Percentiles rank a stretch among this genome's conserved stretches.
Conservation (phyloP, 2,888 invertebrate species). For the Crematogaster levior region DNA sequence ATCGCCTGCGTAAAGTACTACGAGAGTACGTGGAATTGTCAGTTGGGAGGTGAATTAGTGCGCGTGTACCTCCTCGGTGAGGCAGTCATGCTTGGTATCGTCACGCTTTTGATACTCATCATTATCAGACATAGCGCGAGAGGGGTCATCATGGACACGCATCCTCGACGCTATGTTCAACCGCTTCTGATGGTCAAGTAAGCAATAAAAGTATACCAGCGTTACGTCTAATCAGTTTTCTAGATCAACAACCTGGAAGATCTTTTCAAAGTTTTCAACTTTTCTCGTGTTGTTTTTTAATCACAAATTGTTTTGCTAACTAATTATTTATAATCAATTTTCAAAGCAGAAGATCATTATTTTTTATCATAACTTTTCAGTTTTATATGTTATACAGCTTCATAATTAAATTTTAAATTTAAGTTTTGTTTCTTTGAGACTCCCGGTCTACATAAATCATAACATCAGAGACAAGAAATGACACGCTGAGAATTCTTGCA, state of each 20-base stretch:
- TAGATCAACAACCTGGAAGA: neutral
- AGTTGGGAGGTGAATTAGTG: constrained; percentile 90
- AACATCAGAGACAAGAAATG: too few species aligned
- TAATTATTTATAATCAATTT: neutral
- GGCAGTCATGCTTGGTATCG: constrained; percentile 88
- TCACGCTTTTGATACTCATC: constrained; percentile 89
- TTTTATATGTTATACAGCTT: neutral
- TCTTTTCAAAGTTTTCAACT: neutral
- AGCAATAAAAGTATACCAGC: constrained; percentile 64
- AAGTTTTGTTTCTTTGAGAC: too few species aligned
- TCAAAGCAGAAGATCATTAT: neutral
- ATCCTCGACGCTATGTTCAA: constrained; percentile 90
- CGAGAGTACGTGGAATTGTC: constrained; percentile 90
- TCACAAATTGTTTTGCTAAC: neutral
- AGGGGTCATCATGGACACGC: constrained; percentile 92
- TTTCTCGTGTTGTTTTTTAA: neutral
- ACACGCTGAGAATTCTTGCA: too few species aligned
- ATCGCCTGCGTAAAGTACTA: constrained; percentile 89
- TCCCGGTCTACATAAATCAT: too few species aligned
- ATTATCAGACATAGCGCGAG: constrained; percentile 91
- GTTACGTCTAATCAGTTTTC: constrained; percentile 23
- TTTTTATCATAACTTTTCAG: neutral
- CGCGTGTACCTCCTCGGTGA: constrained; percentile 91
- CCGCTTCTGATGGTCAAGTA: constrained; percentile 91
- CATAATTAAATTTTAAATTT: neutral